These are phyloP conservation scores for Drosophila persimilis DNA, from an alignment of 1,140 invertebrate species.

Conservation along the genomic window DNA sequence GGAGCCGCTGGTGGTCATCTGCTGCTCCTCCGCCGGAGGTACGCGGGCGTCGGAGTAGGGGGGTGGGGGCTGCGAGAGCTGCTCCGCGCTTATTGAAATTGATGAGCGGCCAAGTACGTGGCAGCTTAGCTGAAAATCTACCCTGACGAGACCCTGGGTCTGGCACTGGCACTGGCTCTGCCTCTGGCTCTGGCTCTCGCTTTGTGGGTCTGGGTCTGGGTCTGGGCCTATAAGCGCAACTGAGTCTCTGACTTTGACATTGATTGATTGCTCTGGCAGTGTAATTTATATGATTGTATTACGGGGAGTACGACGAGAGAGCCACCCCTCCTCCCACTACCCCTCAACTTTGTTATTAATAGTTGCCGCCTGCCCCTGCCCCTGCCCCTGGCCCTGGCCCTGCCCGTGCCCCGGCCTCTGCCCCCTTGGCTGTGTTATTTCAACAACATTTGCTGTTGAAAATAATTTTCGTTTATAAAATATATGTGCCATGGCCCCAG, in stretches of 20 bases:
- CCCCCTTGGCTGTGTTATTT: slow-evolving; percentile 71
- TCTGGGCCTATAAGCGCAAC: slow-evolving; percentile 36
- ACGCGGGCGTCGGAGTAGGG: no score
- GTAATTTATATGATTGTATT: slow-evolving; percentile 81
- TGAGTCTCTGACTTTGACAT: slow-evolving; percentile 75
- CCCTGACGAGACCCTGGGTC: slow-evolving; percentile 16
- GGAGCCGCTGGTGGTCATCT: slow-evolving; percentile 45
- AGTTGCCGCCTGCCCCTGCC: slow-evolving; percentile 38
- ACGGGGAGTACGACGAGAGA: slow-evolving; percentile 28
- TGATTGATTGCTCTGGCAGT: slow-evolving; percentile 74
- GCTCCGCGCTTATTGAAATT: slow-evolving; percentile 69
- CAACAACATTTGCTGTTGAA: slow-evolving; percentile 62
- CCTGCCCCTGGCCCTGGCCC: neutral
- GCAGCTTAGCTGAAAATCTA: slow-evolving; percentile 74
- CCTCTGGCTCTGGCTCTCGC: no score
- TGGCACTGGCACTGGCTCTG: no score
- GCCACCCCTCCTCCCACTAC: slow-evolving; percentile 15
- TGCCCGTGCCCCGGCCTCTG: neutral
- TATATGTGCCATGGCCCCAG: slow-evolving; percentile 36
- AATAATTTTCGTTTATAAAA: slow-evolving; percentile 65
- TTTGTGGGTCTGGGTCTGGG: neutral
- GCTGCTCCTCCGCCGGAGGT: no score
- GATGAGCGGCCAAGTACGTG: slow-evolving; percentile 78
- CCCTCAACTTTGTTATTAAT: slow-evolving; percentile 62
- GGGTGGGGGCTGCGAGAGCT: no score